Base-by-base conservation (phyloP, 2,888 invertebrate genomes). In the Drosophila flavopinicola region DNA sequence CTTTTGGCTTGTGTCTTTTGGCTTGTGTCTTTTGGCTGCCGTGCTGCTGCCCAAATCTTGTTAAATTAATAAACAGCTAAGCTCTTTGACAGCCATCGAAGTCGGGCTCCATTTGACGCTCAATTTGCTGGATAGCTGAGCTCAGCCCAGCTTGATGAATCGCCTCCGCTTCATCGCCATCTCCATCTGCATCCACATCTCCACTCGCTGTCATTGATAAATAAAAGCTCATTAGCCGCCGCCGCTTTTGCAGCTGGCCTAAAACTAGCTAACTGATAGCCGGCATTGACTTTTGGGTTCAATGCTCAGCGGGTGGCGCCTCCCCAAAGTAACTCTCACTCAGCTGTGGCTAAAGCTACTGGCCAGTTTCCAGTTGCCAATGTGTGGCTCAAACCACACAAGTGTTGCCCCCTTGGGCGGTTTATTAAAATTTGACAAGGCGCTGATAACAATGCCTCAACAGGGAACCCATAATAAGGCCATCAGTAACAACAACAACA, bases 11-110 rank as follows among this genome's bases (percentile, higher is more conserved):
- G n/a, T n/a, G n/a, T n/a, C n/a, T n/a, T n/a, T n/a, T n/a, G n/a
- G n/a, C n/a, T n/a, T n/a, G n/a, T n/a, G n/a, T n/a, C n/a, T n/a
- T n/a, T n/a, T n/a, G 17, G 29, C 56, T 54, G 44, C 20, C 20
- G 20, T 20, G 29, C 35, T 44, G 29, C 24, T 48, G 20, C 30
- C 44, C 52, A 65, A 75, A 73, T 66, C 59, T 57, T 66, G 70
- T 78, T 75, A 88, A 79, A 87, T 87, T 82, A 86, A 79, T 85
- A 77, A 69, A 69, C 76, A 65, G 66, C 65, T 67, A 53, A 83
- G 69, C 75, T 61, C 45, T 64, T 45, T 72, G 73, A 58, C 74
- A 69, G 66, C 56, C 44, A 11, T 11, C 66, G 33, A 41, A 82
- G 72, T 82, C 85, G 52, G 65, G 75, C 76, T 64, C 56, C 60